Conservation (phyloP, 1,140 invertebrate genomes). For the Glossosoma conforme region DNA sequence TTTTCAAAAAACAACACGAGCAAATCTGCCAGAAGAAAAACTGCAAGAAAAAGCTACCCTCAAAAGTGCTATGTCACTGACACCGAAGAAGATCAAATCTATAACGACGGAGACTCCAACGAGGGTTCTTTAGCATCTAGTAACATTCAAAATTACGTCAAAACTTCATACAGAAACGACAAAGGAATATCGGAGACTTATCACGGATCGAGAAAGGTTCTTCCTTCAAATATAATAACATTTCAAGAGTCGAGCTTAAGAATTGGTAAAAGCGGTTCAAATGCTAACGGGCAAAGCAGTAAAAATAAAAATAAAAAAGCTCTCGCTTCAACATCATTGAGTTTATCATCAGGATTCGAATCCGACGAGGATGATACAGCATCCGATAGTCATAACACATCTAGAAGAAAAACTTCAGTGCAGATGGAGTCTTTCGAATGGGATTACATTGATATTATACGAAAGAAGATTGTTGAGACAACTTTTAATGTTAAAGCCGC, state of each 20-base stretch:
- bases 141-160: conserved; percentile 19
- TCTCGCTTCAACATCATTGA: conserved; percentile 1
- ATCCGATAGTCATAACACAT: conserved; percentile 1
- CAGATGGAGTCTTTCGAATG: conserved; percentile 34
- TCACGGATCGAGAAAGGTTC: background rate
- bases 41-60: conserved; percentile 1
- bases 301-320: conserved; percentile 10
- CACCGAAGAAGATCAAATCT: conserved; percentile 6
- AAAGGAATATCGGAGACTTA: background rate
- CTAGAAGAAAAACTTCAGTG: background rate
- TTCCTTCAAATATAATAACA: conserved; percentile 11
- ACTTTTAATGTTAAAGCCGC: conserved; percentile 32
- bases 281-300: too few species aligned
- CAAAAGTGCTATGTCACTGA: conserved; percentile 7
- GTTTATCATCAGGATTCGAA: conserved; percentile 2
- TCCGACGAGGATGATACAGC: conserved; percentile 5
- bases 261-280: too few species aligned
- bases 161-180: conserved; percentile 1
- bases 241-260: too few species aligned
- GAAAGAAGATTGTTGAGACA: conserved; percentile 38
- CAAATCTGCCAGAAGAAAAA: background rate
- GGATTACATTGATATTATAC: conserved; percentile 45
- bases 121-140: conserved; percentile 6
- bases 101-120: background rate
- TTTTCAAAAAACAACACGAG: background rate